A percentile compares a stretch with the other conserved stretches of the same genome.
Conservation (phyloP, 1,140 invertebrate species). For the Uloborus diversus region DNA sequence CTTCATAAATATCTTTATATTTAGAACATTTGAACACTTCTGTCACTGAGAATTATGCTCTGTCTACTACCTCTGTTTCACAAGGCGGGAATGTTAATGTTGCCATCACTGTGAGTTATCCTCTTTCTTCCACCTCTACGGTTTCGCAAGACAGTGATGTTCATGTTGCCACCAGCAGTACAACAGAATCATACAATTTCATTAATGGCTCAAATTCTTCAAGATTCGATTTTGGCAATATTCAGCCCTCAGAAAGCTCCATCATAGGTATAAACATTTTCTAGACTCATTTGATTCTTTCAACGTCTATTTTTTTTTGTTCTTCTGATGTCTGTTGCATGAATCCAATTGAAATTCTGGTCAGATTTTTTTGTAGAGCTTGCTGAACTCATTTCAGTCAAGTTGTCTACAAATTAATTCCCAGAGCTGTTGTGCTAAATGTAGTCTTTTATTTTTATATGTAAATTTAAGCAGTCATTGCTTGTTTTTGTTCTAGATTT, state of each 20-base stretch:
- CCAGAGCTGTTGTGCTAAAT: no score
- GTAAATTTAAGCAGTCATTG: no score
- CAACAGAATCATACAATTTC: slow-evolving; percentile 23
- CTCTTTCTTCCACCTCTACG: neutral
- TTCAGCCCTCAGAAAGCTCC: slow-evolving; percentile 35
- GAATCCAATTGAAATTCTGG: neutral
- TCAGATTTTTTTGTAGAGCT: no score
- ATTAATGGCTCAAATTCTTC: slow-evolving; percentile 41
- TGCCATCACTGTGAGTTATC: slow-evolving; percentile 18
- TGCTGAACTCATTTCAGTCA: no score
- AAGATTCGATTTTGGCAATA: slow-evolving; percentile 37
- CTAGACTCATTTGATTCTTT: neutral
- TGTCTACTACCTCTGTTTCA: neutral
- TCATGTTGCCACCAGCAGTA: slow-evolving; percentile 20
- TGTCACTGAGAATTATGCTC: no score
- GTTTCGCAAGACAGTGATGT: slow-evolving; percentile 11
- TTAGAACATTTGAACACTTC: no score
- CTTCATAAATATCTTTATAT: no score
- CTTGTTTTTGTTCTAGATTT: no score
- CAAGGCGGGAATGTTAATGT: slow-evolving; percentile 10
- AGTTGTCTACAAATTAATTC: no score
- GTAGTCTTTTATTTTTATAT: neutral
- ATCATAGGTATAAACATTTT: slow-evolving; percentile 42
- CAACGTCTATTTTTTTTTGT: neutral
- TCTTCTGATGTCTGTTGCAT: neutral